Evolutionary conservation across 2,797 vertebrate species (phyloP), one percentile per base, ranked within the genome.

Genomic region (Tolypeutes matacus): DNA sequence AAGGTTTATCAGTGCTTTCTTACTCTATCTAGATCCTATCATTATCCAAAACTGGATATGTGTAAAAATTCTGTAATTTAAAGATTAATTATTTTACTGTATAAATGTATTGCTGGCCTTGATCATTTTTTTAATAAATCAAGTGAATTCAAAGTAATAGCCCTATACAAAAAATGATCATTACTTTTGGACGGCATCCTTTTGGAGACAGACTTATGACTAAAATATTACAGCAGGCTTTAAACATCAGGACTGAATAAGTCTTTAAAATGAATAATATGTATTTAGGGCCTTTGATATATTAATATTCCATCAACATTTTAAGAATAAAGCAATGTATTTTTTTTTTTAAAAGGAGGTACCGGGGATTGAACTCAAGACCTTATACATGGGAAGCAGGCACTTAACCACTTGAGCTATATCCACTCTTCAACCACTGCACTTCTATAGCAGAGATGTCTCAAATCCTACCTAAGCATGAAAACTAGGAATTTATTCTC

Each of bases 131-230:
- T 17, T 7, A 36, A 92, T 89, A 95, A 94, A 93, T 60, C 42
- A 95, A 96, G 86, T 60, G 65, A 86, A 95, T 88, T 86, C 92
- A 95, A 83, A 94, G 70, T 64, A 88, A 96, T 78, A 93, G 94
- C 14, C 56, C 51, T 84, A 93, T 62, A 75, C 51, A 93, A 93
- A 93, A 83, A 93, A 76, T 53, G 56, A 96, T 84, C 93, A 95
- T 86, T 87, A 82, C 58, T 94, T 96, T 88, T 65, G 42, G 75
- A 89, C 84, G 62, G 39, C 62, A 94, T 82, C 51, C n/a, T 92
- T 90, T 78, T 77, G 62, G 53, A 94, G 65, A 82, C 13, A 89
- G 56, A 84, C 31, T n/a, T 93, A 56, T 82, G 29, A 93, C 86
- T 91, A 94, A 95, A 97, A 64, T 89, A 92, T 80, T 92, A 91